phyloP scores from a whole-genome alignment of 2,888 invertebrate genomes.

The Thera britannica region DNA sequence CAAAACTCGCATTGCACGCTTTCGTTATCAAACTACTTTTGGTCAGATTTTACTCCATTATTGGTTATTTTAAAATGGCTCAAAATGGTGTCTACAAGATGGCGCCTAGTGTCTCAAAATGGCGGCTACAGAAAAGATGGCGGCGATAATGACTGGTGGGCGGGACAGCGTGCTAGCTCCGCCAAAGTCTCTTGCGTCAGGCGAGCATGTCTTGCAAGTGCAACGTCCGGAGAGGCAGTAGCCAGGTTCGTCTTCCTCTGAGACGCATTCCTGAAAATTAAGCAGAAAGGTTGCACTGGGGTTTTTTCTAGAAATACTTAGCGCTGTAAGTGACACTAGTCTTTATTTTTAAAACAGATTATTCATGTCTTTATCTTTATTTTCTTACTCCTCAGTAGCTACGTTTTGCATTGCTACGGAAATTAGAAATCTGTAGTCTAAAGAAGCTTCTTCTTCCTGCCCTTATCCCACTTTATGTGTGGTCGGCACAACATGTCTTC shows the following conservation, averaged over 20 bases:
- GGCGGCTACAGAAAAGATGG: conserved; percentile 56
- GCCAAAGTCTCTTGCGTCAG: conserved; percentile 72
- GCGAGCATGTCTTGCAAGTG: conserved; percentile 76
- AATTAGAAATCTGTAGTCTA: too few relatives aligned
- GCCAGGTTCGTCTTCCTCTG: conserved; percentile 76
- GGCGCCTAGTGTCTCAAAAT: conserved; percentile 63
- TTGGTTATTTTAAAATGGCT: conserved; percentile 16
- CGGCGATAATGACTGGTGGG: conserved; percentile 51
- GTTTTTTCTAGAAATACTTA: too few relatives aligned
- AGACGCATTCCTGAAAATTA: conserved; percentile 73
- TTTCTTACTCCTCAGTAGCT: too few relatives aligned
- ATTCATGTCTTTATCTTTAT: too few relatives aligned
- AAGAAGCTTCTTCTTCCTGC: too few relatives aligned
- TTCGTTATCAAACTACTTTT: conserved; percentile 10
- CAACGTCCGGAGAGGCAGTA: conserved; percentile 75
- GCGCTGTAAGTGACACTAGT: too few relatives aligned
- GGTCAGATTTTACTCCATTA: background rate
- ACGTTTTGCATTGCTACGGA: too few relatives aligned
- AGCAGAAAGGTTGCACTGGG: background rate
- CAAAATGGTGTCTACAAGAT: conserved; percentile 27
- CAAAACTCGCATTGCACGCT: conserved; percentile 18
- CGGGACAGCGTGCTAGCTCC: conserved; percentile 60
- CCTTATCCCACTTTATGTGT: too few relatives aligned
- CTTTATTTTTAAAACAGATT: too few relatives aligned
- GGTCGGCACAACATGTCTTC: too few relatives aligned